A percentile compares a stretch with the other conserved stretches of the same genome.
phyloP scores from a whole-genome alignment of 1,140 invertebrate genomes.

The Papilio dardanus region DNA sequence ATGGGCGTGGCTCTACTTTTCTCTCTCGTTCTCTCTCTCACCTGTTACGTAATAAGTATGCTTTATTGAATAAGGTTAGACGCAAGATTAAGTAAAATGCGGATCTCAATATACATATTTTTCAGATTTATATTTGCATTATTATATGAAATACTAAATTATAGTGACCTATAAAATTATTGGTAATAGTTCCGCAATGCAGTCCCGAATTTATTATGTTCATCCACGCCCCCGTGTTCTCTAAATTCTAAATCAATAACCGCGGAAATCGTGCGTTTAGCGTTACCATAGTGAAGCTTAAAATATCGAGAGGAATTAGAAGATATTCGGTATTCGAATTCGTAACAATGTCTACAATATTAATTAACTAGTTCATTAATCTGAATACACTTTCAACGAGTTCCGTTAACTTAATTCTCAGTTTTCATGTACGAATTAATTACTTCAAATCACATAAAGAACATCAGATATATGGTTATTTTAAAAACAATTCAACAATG shows the following conservation, averaged over 20 bases:
- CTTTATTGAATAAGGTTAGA: background rate
- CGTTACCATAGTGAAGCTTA: background rate
- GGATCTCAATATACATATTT: no score
- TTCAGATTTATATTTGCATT: no score
- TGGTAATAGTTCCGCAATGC: slow-evolving; percentile 3
- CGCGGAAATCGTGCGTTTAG: background rate
- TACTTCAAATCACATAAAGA: no score
- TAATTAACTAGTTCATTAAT: no score
- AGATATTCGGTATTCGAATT: background rate
- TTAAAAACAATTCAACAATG: no score
- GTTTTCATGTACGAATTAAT: background rate
- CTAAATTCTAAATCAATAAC: background rate
- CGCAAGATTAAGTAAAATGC: background rate
- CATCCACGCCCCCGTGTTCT: background rate
- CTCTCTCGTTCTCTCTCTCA: no score
- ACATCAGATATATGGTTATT: no score
- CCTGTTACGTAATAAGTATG: background rate
- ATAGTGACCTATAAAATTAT: background rate
- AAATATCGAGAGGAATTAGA: background rate
- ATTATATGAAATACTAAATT: no score
- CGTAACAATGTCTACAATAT: background rate
- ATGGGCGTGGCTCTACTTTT: no score
- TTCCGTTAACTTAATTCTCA: background rate
- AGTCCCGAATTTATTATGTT: slow-evolving; percentile 9
- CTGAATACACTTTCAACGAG: background rate